phyloP scores from a whole-genome alignment of 2,797 vertebrate species.

The Notolabrus celidotus region DNA sequence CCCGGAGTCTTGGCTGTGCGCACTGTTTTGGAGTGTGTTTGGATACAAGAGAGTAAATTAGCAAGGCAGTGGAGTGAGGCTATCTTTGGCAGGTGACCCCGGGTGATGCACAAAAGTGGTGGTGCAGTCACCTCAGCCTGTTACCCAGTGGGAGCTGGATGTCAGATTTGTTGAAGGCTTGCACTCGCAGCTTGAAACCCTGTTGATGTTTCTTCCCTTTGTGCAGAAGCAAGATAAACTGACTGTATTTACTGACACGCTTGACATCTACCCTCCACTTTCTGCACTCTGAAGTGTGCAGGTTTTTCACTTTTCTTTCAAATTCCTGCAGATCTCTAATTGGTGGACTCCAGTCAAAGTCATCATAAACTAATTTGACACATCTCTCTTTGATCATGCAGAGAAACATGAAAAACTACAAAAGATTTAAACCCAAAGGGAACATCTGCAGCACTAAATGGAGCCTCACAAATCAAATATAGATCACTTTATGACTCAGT shows the following conservation, averaged over 20 bases:
- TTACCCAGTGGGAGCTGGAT: constrained; percentile 57
- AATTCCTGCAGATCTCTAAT: constrained; percentile 22
- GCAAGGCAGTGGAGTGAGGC: constrained; percentile 46
- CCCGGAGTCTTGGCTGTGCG: constrained; percentile 28
- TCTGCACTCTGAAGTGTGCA: not conserved
- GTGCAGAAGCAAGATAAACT: constrained; percentile 48
- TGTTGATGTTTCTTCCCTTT: constrained; percentile 51
- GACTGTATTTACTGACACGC: constrained; percentile 27
- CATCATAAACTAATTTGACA: constrained; percentile 5
- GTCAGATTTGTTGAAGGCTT: constrained; percentile 66
- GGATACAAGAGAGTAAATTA: constrained; percentile 54
- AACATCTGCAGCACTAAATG: not conserved
- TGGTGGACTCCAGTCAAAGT: constrained; percentile 14
- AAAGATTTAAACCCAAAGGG: constrained; percentile 1
- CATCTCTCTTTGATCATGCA: constrained; percentile 5
- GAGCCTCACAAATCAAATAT: constrained; percentile 10
- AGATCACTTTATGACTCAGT: not conserved
- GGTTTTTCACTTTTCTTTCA: constrained; percentile 21
- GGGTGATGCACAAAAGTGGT: constrained; percentile 57
- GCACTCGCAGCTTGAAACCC: constrained; percentile 58
- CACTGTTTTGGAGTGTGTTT: constrained; percentile 34
- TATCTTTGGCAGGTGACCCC: constrained; percentile 64
- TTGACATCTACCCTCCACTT: constrained; percentile 31
- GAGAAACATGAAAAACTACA: not conserved
- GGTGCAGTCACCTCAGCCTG: constrained; percentile 58